Conservation (phyloP, 2,888 invertebrate species). For the Cantharis nigra region DNA sequence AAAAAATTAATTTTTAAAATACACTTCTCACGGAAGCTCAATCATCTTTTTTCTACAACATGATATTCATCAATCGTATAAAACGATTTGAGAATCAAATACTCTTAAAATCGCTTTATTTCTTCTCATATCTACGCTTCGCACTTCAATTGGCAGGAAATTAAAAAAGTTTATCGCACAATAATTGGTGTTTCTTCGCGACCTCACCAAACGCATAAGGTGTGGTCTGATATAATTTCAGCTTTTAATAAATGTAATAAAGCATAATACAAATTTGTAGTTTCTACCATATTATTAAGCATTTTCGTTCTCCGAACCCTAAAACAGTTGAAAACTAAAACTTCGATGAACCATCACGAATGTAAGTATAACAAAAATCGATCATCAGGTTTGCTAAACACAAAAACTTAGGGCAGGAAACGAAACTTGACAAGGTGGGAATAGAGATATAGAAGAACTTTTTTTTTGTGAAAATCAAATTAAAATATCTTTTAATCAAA, state of each 20-base stretch:
- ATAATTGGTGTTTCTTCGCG: background rate
- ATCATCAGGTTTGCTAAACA: background rate
- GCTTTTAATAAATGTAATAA: background rate
- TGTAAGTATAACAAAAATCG: background rate
- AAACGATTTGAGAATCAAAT: background rate
- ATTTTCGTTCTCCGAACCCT: background rate
- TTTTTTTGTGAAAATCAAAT: too few relatives aligned
- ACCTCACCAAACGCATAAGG: background rate
- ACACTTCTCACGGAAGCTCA: background rate
- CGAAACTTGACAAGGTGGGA: too few relatives aligned
- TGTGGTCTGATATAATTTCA: background rate
- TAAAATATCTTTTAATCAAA: too few relatives aligned
- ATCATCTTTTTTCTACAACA: background rate
- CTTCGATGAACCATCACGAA: background rate
- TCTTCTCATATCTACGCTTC: background rate
- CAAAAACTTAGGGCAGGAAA: too few relatives aligned
- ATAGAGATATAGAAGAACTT: too few relatives aligned
- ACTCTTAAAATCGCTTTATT: background rate
- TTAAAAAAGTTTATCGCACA: background rate
- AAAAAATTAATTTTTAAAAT: background rate
- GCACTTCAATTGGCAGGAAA: background rate
- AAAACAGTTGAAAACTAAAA: background rate
- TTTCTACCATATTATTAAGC: background rate
- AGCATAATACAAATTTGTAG: background rate
- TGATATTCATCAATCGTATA: background rate